Conservation (phyloP, 2,888 invertebrate genomes). For the Altica lythri region DNA sequence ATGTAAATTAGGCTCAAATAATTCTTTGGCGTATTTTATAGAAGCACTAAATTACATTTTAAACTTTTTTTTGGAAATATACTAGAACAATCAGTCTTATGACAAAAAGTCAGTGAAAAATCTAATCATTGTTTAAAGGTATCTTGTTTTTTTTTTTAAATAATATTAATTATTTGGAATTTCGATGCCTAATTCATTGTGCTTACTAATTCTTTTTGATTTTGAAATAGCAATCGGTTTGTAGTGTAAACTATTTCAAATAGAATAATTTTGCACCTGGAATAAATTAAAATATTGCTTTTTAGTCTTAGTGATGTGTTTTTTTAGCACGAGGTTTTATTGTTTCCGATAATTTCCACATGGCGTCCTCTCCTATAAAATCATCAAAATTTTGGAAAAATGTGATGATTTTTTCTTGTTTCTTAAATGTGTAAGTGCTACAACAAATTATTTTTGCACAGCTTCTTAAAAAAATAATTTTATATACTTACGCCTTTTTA, state of each 20-base stretch:
- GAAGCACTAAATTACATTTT: no score
- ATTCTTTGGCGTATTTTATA: not conserved
- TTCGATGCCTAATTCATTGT: conserved; percentile 40
- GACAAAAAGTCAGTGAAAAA: conserved; percentile 41
- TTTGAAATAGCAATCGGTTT: not conserved
- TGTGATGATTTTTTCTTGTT: conserved; percentile 89
- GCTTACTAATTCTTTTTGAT: conserved; percentile 18
- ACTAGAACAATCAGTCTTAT: conserved; percentile 48
- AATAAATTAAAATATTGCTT: conserved; percentile 39
- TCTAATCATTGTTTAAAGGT: conserved; percentile 18
- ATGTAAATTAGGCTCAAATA: not conserved
- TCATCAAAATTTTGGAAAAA: conserved; percentile 98
- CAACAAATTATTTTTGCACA: no score
- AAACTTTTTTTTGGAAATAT: conserved; percentile 31
- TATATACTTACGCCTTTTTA: conserved; percentile 82
- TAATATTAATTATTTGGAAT: conserved; percentile 8
- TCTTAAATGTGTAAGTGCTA: conserved; percentile 91
- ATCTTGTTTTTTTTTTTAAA: conserved; percentile 7
- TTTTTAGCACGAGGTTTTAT: conserved; percentile 87
- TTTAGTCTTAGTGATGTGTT: conserved; percentile 41
- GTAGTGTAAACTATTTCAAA: no score
- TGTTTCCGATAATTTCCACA: conserved; percentile 97
- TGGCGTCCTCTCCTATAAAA: conserved; percentile 93
- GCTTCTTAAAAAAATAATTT: no score
- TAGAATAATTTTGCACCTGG: no score